These are phyloP conservation scores for Cyprinodon diabolis DNA, from an alignment of 2,797 vertebrate species.

Conservation along the genomic window DNA sequence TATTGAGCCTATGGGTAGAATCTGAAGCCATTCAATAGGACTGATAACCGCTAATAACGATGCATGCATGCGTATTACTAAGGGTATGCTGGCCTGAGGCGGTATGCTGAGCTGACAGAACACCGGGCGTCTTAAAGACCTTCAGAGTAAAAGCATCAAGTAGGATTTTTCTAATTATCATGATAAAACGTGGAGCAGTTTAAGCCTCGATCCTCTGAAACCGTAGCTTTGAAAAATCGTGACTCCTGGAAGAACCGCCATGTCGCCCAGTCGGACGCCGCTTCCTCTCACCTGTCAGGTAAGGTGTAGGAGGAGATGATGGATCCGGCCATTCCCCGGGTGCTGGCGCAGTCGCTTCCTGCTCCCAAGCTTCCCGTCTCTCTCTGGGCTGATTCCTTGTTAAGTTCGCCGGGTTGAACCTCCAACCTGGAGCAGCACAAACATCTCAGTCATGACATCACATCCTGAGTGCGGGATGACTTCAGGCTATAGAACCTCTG, in stretches of 20 bases:
- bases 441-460: background rate
- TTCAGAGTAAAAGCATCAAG: background rate
- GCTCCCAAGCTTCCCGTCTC: slow-evolving; percentile 95
- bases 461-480: too few species aligned
- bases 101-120: too few species aligned
- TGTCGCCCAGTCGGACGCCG: background rate
- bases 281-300: slow-evolving; percentile 88
- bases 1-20: too few species aligned
- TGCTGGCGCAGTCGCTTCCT: slow-evolving; percentile 95
- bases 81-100: too few species aligned
- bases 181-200: background rate
- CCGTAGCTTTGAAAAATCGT: too few species aligned
- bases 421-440: slow-evolving; percentile 85
- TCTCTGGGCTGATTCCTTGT: slow-evolving; percentile 90
- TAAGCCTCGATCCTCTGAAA: too few species aligned
- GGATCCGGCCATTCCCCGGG: slow-evolving; percentile 97
- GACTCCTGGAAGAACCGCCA: too few species aligned
- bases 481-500: too few species aligned
- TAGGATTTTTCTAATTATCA: background rate
- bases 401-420: slow-evolving; percentile 91
- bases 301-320: slow-evolving; percentile 98
- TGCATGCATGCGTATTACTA: too few species aligned
- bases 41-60: too few species aligned
- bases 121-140: too few species aligned
- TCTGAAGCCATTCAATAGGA: too few species aligned